Percentiles rank a stretch among this genome's conserved stretches.
Conservation (phyloP, 1,140 invertebrate genomes). For the Formica selysi region DNA sequence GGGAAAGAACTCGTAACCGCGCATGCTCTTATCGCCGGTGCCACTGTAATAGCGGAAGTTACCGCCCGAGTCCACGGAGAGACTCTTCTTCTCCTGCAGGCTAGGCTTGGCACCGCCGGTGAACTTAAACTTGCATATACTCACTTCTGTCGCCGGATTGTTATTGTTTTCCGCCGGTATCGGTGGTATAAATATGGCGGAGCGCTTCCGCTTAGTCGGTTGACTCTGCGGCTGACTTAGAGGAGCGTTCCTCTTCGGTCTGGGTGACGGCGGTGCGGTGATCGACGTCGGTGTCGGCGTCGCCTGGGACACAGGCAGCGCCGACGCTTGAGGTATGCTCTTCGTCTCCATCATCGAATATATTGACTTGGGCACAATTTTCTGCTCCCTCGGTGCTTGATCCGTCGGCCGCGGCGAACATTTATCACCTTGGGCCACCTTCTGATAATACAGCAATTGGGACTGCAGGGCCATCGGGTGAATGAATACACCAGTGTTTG, state of each 20-base stretch:
- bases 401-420: conserved; percentile 64
- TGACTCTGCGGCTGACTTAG: conserved; percentile 69
- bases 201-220: conserved; percentile 91
- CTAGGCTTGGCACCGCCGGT: conserved; percentile 95
- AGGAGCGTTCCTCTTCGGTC: conserved; percentile 80
- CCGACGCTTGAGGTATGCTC: conserved; percentile 76
- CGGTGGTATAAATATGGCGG: conserved; percentile 93
- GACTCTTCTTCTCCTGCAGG: conserved; percentile 95
- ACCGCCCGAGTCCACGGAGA: conserved; percentile 94
- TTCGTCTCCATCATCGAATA: conserved; percentile 81
- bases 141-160: conserved; percentile 93
- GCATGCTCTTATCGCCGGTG: conserved; percentile 91
- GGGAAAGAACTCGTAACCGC: conserved; percentile 92
- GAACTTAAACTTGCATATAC: conserved; percentile 97
- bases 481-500: conserved; percentile 90
- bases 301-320: conserved; percentile 62
- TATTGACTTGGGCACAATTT: conserved; percentile 81
- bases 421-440: conserved; percentile 87
- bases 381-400: conserved; percentile 77
- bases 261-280: conserved; percentile 76
- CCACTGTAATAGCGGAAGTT: conserved; percentile 94
- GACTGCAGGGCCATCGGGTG: conserved; percentile 91
- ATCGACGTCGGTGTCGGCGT: conserved; percentile 70
- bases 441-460: conserved; percentile 91
- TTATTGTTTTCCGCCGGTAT: conserved; percentile 91